A percentile compares a stretch with the other conserved stretches of the same genome.
These are phyloP conservation scores for Spea multiplicata DNA, from an alignment of 2,113 vertebrate genomes.

Conservation along the genomic window DNA sequence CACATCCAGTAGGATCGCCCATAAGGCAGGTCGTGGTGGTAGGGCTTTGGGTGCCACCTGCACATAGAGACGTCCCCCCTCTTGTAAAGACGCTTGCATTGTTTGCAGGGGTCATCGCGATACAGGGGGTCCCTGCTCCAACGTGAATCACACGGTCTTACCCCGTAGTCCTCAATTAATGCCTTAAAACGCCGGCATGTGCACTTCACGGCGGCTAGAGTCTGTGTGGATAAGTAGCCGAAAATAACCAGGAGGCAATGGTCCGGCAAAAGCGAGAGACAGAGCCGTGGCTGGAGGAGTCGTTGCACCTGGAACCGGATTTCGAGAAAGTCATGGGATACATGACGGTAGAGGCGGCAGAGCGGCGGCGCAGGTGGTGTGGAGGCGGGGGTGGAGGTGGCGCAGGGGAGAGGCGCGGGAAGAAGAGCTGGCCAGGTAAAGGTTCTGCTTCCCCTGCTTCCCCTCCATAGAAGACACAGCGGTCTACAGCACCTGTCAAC, in stretches of 20 bases:
- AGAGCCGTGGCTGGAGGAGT: conserved; percentile 88
- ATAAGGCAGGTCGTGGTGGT: conserved; percentile 97
- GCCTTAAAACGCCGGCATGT: conserved; percentile 89
- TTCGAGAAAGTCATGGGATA: conserved; percentile 93
- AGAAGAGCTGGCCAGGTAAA: conserved; percentile 86
- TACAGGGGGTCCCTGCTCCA: conserved; percentile 93
- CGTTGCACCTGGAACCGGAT: conserved; percentile 96
- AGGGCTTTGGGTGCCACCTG: conserved; percentile 97
- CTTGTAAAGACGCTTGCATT: conserved; percentile 86
- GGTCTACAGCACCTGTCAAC: conserved; percentile 89
- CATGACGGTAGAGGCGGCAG: conserved; percentile 90
- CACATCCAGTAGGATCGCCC: conserved; percentile 99
- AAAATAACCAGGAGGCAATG: conserved; percentile 94
- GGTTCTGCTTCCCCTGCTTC: conserved; percentile 89
- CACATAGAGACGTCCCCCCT: conserved; percentile 92
- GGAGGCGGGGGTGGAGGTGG: conserved; percentile 73
- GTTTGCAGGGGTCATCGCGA: conserved; percentile 94
- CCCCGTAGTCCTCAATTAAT: conserved; percentile 86
- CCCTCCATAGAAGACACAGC: conserved; percentile 88
- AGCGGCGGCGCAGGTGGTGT: conserved; percentile 74
- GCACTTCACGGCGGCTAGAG: conserved; percentile 90
- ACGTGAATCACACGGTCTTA: conserved; percentile 83
- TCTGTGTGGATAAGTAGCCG: conserved; percentile 83
- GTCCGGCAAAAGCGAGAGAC: conserved; percentile 90
- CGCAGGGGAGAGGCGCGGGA: conserved; percentile 64